Evolutionary conservation across 2,888 invertebrate genomes (phyloP), one percentile per base, ranked within the genome.

Genomic region (Oxycera nigricornis): DNA sequence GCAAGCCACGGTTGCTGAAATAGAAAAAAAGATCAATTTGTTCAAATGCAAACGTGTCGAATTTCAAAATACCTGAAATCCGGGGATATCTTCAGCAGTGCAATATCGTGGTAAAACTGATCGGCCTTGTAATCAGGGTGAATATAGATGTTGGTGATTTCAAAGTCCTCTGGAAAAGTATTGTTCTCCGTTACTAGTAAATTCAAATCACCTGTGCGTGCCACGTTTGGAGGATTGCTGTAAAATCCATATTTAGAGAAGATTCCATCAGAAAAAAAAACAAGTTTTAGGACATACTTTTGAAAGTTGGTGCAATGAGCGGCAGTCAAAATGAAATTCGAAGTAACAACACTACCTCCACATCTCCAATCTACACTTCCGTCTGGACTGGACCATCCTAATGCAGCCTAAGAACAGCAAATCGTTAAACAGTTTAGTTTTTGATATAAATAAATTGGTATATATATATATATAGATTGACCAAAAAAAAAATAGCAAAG

Each of bases 71-170:
- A 70, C 26, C 26, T n/a, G 17, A 70, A 52, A 52, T 55, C 39
- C 39, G 68, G 35, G 1, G 78, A 77, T 41, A 92, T 81, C 79
- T 89, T 86, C 0, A 92, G 74, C 0, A 92, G 82, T 0, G 91
- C 91, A 68, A 92, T 90, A 79, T 92, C 92, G 78, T 91, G 85
- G 83, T 92, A 91, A 20, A 87, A 86, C 0, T 80, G 78, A 0
- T 88, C 88, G 0, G 88, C 85, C 0, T 81, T 82, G 82, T 91
- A 91, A 0, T 86, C 80, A 0, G 90, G 90, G 79, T 91, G 90
- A 1, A 83, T 81, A 74, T 86, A 83, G 22, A 74, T 67, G 9
- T 30, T 6, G 11, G 55, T 41, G n/a, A 76, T 67, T 3, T 31
- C 24, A 41, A 75, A 75, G 50, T 75, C 74, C 24, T 70, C 35